Evolutionary conservation across 2,797 vertebrate species (phyloP).

Genomic region (Coracias cyanogaster): DNA sequence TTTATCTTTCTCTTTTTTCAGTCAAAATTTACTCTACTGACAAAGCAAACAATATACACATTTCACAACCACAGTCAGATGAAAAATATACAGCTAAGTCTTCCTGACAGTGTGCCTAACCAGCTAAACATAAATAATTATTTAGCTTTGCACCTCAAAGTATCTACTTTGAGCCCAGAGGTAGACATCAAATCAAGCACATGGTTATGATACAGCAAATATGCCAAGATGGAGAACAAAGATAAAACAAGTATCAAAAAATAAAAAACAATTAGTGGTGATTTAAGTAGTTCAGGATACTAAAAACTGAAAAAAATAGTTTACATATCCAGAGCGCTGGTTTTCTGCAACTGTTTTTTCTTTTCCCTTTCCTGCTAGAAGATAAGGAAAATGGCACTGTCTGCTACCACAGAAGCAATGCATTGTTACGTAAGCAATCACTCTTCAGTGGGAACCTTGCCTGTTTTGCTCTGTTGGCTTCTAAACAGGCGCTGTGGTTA

Average conservation of each 20-base stretch:
- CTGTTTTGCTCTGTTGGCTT: neutral
- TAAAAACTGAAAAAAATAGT: conserved; percentile 16
- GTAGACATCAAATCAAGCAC: conserved; percentile 10
- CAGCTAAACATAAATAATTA: neutral
- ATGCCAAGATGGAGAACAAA: conserved; percentile 21
- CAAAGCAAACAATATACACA: neutral
- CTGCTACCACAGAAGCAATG: neutral
- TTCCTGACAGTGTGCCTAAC: neutral
- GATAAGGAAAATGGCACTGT: neutral
- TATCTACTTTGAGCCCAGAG: neutral
- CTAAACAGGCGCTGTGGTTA: neutral
- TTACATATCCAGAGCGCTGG: neutral
- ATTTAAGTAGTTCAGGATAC: conserved; percentile 21
- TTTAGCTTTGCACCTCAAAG: neutral
- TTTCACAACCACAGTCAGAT: neutral
- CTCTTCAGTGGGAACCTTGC: neutral
- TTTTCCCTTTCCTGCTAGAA: neutral
- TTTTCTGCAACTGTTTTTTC: neutral
- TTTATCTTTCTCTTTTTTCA: neutral
- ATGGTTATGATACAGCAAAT: neutral
- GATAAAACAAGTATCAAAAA: neutral
- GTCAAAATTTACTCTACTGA: neutral
- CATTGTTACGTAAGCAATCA: neutral
- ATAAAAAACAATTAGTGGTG: conserved; percentile 24
- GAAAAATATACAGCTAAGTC: neutral